These are phyloP conservation scores for Microctonus aethiopoides DNA, from an alignment of 2,888 invertebrate genomes.

Conservation along the genomic window DNA sequence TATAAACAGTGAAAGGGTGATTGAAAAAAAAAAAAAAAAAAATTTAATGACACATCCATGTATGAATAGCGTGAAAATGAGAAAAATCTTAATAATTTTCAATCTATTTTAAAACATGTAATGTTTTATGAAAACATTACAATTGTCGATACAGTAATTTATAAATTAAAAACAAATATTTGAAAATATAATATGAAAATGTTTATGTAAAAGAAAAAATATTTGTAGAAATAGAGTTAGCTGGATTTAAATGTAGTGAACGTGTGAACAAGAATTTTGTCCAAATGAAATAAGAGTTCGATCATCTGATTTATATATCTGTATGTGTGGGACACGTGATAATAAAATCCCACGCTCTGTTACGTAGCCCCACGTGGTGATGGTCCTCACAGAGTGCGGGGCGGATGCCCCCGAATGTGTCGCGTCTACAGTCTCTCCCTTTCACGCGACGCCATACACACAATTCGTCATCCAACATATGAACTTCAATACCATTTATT, in stretches of 20 bases:
- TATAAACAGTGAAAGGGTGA: neutral
- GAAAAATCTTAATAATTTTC: too few species aligned
- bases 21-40: neutral
- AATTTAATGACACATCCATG: too few species aligned
- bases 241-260: too few species aligned
- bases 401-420: slow-evolving; percentile 21
- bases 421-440: slow-evolving; percentile 17
- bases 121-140: too few species aligned
- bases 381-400: neutral
- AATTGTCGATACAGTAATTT: too few species aligned
- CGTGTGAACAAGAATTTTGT: too few species aligned
- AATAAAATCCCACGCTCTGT: slow-evolving; percentile 29
- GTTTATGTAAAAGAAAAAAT: too few species aligned
- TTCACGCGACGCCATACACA: slow-evolving; percentile 7
- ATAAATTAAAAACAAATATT: too few species aligned
- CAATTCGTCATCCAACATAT: slow-evolving; percentile 18
- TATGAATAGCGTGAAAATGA: too few species aligned
- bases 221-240: too few species aligned
- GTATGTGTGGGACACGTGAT: slow-evolving; percentile 25
- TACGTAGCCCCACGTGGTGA: slow-evolving; percentile 32
- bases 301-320: neutral
- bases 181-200: too few species aligned
- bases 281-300: neutral
- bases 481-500: neutral
- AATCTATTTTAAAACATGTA: too few species aligned